Evolutionary conservation across 2,888 invertebrate genomes (phyloP).

Genomic region (Ectemnius cavifrons): DNA sequence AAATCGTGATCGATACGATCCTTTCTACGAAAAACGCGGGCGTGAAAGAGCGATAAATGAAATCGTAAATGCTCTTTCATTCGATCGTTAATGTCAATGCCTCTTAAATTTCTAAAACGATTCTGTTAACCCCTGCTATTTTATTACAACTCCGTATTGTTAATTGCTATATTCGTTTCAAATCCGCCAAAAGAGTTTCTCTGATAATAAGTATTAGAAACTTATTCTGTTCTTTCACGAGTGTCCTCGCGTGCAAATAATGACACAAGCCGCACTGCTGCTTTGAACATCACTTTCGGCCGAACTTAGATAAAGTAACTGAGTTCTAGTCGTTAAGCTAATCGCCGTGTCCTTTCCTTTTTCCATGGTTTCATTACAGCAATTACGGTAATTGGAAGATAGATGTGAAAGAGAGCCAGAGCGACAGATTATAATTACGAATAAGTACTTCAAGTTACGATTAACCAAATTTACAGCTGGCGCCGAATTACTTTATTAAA

Average conservation of each 20-base stretch:
- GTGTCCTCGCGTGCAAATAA: constrained; percentile 30
- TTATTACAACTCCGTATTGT: constrained; percentile 13
- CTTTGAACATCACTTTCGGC: constrained; percentile 1
- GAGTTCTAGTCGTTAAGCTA: constrained; percentile 2
- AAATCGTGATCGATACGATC: constrained; percentile 2
- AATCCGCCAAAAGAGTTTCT: constrained; percentile 14
- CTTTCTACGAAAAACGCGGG: background rate
- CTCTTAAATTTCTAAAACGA: constrained; percentile 21
- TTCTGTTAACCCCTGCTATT: constrained; percentile 10
- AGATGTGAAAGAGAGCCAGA: constrained; percentile 2
- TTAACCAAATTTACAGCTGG: too few relatives aligned
- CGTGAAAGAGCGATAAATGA: constrained; percentile 24
- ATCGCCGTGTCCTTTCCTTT: constrained; percentile 11
- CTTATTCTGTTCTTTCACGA: constrained; percentile 11
- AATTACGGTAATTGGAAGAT: constrained; percentile 6
- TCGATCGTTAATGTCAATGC: constrained; percentile 19
- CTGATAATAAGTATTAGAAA: constrained; percentile 16
- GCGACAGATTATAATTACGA: too few relatives aligned
- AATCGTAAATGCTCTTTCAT: constrained; percentile 11
- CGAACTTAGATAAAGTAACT: constrained; percentile 25
- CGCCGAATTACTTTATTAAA: too few relatives aligned
- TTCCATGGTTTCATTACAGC: constrained; percentile 6
- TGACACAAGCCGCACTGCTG: constrained; percentile 7
- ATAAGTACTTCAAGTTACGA: too few relatives aligned
- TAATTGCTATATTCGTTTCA: constrained; percentile 11